A percentile compares a stretch with the other conserved stretches of the same genome.
These are phyloP conservation scores for Pempheris klunzingeri DNA, from an alignment of 2,797 vertebrate species.

Conservation along the genomic window DNA sequence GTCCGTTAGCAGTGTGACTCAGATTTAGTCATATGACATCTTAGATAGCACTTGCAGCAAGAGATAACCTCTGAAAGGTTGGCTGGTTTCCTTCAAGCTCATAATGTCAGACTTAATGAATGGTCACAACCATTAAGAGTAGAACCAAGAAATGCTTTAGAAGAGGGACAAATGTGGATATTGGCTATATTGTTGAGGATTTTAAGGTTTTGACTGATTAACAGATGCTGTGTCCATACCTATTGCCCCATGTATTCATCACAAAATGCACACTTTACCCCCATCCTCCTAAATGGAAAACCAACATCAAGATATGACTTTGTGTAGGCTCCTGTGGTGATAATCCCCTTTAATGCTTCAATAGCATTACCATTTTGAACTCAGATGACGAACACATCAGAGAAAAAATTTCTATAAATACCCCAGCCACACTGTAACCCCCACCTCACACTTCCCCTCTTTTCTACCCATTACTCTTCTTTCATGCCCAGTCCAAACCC, in stretches of 20 bases:
- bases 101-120: conserved; percentile 43
- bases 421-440: conserved; percentile 18
- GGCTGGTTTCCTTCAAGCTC: conserved; percentile 44
- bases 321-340: conserved; percentile 49
- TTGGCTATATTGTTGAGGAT: conserved; percentile 2
- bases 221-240: not conserved
- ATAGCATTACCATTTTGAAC: conserved; percentile 48
- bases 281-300: conserved; percentile 20
- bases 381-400: conserved; percentile 60
- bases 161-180: conserved; percentile 14
- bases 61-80: conserved; percentile 53
- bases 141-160: not conserved
- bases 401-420: conserved; percentile 62
- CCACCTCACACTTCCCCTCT: conserved; percentile 49
- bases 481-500: conserved; percentile 26
- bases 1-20: conserved; percentile 31
- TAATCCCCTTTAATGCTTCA: conserved; percentile 60
- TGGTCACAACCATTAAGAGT: not conserved
- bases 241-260: conserved; percentile 5
- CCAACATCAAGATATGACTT: conserved; percentile 54
- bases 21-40: conserved; percentile 51
- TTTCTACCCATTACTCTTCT: conserved; percentile 49
- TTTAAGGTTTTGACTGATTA: conserved; percentile 50
- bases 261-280: conserved; percentile 2
- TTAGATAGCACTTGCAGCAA: conserved; percentile 44